phyloP scores from a whole-genome alignment of 1,140 invertebrate genomes.

The Drosophila murphyi region DNA sequence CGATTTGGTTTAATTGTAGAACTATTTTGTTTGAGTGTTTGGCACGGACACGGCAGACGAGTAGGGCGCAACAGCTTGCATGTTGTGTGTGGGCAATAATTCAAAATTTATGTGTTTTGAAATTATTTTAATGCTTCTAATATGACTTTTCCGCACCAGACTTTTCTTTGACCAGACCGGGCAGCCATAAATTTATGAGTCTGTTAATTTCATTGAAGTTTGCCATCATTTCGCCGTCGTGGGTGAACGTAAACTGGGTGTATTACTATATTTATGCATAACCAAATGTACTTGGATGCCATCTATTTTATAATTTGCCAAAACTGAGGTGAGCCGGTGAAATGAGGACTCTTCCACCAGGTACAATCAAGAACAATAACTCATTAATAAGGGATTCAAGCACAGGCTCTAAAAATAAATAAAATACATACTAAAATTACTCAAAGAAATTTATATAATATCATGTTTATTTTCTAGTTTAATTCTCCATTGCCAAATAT shows the following conservation, averaged over 20 bases:
- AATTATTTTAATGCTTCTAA: conserved; percentile 80
- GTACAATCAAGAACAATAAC: too few relatives aligned
- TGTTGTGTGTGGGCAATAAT: conserved; percentile 70
- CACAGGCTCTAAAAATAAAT: too few relatives aligned
- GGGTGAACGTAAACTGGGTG: conserved; percentile 2
- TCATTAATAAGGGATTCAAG: too few relatives aligned
- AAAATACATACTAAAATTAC: too few relatives aligned
- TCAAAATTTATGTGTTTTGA: conserved; percentile 80
- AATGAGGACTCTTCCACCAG: too few relatives aligned
- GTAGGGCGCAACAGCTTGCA: conserved; percentile 27
- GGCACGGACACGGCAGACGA: conserved; percentile 18
- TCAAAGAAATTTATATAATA: too few relatives aligned
- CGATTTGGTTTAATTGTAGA: too few relatives aligned
- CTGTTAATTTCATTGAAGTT: conserved; percentile 55
- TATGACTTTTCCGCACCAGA: conserved; percentile 46
- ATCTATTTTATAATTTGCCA: background rate
- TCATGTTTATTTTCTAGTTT: too few relatives aligned
- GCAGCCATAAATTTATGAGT: conserved; percentile 64
- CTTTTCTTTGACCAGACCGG: conserved; percentile 17
- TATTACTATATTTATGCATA: background rate
- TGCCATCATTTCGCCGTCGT: conserved; percentile 12
- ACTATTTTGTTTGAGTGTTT: background rate
- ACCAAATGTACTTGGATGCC: background rate
- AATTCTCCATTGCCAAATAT: too few relatives aligned
- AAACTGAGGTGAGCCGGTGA: too few relatives aligned